Conservation (phyloP, 2,797 vertebrate genomes). For the Pachyuromys duprasi region DNA sequence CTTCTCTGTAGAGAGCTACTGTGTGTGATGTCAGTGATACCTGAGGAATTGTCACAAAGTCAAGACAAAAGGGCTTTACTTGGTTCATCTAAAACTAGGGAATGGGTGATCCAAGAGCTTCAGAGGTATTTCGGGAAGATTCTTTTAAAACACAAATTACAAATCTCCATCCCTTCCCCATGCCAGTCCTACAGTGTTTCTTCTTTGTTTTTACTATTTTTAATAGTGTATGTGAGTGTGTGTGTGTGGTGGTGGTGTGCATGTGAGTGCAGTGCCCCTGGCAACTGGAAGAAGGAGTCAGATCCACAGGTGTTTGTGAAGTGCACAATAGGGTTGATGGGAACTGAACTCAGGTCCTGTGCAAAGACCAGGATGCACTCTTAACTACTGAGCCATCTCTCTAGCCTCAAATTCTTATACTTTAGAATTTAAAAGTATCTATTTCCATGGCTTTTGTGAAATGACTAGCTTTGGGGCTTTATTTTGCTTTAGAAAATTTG, state of each 20-base stretch:
- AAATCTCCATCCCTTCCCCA: neutral
- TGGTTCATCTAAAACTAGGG: neutral
- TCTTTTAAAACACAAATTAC: neutral
- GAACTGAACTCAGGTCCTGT: neutral
- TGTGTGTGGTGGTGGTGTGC: neutral
- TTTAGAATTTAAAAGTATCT: neutral
- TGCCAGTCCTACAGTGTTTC: neutral
- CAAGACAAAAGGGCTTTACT: slow-evolving; percentile 8
- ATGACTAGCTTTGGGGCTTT: neutral
- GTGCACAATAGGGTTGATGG: neutral
- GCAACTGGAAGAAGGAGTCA: neutral
- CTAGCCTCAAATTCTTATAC: neutral
- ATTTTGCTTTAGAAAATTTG: neutral
- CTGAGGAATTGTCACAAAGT: neutral
- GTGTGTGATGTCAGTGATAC: neutral
- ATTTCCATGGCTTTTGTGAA: neutral
- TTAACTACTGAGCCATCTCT: neutral
- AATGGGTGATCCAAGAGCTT: neutral
- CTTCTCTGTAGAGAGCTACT: slow-evolving; percentile 4
- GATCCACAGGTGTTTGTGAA: neutral
- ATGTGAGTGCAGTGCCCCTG: neutral
- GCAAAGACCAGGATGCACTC: neutral
- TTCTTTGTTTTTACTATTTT: neutral
- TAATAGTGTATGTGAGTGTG: neutral
- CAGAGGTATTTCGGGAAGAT: neutral